These are phyloP conservation scores for Brachionus asplanchnoidis DNA, from an alignment of 1,140 invertebrate genomes.

Conservation along the genomic window DNA sequence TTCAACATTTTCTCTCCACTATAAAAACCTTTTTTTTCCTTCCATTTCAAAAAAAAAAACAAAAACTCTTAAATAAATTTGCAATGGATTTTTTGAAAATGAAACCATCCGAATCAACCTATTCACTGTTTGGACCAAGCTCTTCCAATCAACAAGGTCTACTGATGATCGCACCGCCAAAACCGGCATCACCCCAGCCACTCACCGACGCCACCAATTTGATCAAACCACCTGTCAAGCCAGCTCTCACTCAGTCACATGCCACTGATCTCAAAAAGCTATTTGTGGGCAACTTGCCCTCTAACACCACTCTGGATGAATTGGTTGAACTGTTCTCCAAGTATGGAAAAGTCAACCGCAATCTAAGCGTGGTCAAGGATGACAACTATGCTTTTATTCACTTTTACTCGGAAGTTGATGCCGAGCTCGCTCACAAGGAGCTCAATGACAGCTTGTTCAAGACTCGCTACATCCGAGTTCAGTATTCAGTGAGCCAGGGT, in stretches of 20 bases:
- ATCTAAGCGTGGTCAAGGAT: slow-evolving; percentile 36
- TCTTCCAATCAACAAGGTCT: not conserved
- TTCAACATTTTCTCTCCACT: not conserved
- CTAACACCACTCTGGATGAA: not conserved
- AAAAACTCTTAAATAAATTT: too few species aligned
- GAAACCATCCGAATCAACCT: not conserved
- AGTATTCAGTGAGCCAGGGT: slow-evolving; percentile 15
- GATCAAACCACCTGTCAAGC: not conserved
- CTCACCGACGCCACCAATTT: not conserved
- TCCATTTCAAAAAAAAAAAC: not conserved
- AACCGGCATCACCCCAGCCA: not conserved
- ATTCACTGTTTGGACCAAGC: not conserved
- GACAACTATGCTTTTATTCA: slow-evolving; percentile 37
- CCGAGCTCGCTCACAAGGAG: not conserved
- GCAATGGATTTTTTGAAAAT: not conserved
- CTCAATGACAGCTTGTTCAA: slow-evolving; percentile 33
- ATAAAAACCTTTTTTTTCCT: not conserved
- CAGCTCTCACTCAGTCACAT: not conserved
- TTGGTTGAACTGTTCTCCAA: not conserved
- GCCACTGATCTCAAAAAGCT: slow-evolving; percentile 10
- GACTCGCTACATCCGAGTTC: slow-evolving; percentile 15
- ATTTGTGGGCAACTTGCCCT: slow-evolving; percentile 32
- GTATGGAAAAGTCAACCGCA: slow-evolving; percentile 20
- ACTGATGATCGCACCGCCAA: not conserved
- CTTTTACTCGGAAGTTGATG: not conserved